These are phyloP conservation scores for Orthonyx spaldingii DNA, from an alignment of 2,113 vertebrate genomes.

Conservation along the genomic window DNA sequence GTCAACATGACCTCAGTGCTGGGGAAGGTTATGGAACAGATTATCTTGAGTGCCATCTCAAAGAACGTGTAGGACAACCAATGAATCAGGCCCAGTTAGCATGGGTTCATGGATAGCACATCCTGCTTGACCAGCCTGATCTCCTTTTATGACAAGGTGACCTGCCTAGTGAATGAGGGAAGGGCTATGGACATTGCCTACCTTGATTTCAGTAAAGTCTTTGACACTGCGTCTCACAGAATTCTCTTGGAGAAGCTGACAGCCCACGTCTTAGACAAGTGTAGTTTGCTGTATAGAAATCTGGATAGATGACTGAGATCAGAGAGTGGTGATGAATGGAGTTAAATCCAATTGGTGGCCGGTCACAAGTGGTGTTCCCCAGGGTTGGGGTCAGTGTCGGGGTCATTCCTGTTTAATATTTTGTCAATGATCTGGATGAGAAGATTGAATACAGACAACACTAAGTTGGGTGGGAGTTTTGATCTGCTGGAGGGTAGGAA, in stretches of 20 bases:
- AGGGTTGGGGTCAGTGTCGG: not conserved
- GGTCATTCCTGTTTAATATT: not conserved
- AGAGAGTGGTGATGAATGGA: not conserved
- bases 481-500: not conserved
- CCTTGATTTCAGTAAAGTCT: not conserved
- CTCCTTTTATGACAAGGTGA: not conserved
- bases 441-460: not conserved
- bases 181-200: not conserved
- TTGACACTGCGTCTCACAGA: not conserved
- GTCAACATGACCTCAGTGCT: not conserved
- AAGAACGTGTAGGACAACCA: rapidly evolving
- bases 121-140: not conserved
- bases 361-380: not conserved
- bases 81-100: not conserved
- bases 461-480: not conserved
- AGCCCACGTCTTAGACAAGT: not conserved
- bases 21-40: not conserved
- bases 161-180: not conserved
- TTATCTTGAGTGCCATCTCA: not conserved
- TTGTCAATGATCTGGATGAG: not conserved
- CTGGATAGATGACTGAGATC: not conserved
- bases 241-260: not conserved
- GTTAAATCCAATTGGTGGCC: not conserved
- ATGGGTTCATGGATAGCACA: not conserved
- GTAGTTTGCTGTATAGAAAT: not conserved